These are phyloP conservation scores for Dendrophyllia cribrosa DNA, from an alignment of 64 coral and sea anemone species.

Conservation along the genomic window DNA sequence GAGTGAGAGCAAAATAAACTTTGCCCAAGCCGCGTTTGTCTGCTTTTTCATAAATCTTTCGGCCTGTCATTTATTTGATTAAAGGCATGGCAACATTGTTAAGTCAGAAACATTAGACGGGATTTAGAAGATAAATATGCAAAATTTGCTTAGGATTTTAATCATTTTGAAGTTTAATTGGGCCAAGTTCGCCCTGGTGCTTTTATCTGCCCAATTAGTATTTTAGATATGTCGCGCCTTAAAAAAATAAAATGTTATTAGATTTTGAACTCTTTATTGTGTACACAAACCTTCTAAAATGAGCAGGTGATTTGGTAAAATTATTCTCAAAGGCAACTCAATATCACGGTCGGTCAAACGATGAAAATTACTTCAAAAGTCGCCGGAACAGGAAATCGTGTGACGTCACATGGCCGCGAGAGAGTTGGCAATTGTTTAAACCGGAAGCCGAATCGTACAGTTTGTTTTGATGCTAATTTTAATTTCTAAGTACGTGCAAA, in stretches of 20 bases:
- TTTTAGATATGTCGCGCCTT: not conserved
- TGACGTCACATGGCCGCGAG: constrained; percentile 8
- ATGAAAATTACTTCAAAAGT: not conserved
- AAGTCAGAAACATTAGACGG: constrained; percentile 20
- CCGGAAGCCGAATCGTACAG: not conserved
- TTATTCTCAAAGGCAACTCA: not conserved
- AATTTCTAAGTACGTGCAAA: too few species aligned
- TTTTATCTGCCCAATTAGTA: not conserved
- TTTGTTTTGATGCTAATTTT: not conserved
- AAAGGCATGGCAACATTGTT: not conserved
- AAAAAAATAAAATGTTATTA: not conserved
- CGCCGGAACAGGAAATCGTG: not conserved
- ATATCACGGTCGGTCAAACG: not conserved
- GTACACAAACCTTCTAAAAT: not conserved
- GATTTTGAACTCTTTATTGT: not conserved
- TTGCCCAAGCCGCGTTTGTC: not conserved
- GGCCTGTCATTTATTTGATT: constrained; percentile 47
- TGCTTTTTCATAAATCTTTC: constrained; percentile 4
- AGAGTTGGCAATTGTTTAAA: constrained; percentile 13
- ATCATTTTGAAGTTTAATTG: constrained; percentile 29
- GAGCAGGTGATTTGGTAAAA: not conserved
- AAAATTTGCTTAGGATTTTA: not conserved
- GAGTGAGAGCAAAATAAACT: constrained; percentile 23
- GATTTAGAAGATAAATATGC: constrained; percentile 31
- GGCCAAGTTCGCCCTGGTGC: not conserved